Conservation (phyloP, 2,888 invertebrate species). For the Exephanes ischioxanthus region DNA sequence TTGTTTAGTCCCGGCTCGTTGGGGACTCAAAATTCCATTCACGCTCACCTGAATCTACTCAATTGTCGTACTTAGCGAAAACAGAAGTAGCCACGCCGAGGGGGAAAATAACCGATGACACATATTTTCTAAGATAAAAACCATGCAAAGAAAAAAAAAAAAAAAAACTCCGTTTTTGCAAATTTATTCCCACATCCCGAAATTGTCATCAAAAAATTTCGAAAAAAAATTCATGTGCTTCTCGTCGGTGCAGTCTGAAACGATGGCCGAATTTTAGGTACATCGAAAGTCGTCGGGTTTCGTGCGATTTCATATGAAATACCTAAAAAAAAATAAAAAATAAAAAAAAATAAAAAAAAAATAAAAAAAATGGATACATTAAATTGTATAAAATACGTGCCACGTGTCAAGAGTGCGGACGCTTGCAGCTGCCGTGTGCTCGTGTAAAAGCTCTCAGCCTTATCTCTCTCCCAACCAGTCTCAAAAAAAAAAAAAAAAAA, state of each 20-base stretch:
- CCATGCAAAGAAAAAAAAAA: background rate
- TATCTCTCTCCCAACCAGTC: conserved; percentile 18
- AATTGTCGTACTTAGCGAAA: background rate
- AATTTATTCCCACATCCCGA: no score
- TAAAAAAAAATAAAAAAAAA: conserved; percentile 7
- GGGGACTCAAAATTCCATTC: conserved; percentile 37
- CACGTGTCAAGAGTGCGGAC: conserved; percentile 63
- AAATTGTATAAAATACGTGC: conserved; percentile 60
- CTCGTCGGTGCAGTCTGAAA: no score
- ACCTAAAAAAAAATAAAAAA: conserved; percentile 2
- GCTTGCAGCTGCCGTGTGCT: conserved; percentile 60
- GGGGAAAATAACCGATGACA: background rate
- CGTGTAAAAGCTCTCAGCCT: conserved; percentile 33
- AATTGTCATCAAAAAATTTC: no score
- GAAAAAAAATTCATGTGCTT: no score
- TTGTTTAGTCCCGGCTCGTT: conserved; percentile 43
- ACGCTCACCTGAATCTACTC: conserved; percentile 30
- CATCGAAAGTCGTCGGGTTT: no score
- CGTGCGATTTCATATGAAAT: no score
- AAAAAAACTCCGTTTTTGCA: background rate
- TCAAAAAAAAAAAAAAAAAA: background rate
- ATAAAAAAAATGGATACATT: conserved; percentile 15
- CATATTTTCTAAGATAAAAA: no score
- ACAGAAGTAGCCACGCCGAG: background rate
- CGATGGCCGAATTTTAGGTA: no score